A percentile compares a stretch with the other conserved stretches of the same genome.
phyloP scores from a whole-genome alignment of 2,797 vertebrate species.

The Danio albolineatus region DNA sequence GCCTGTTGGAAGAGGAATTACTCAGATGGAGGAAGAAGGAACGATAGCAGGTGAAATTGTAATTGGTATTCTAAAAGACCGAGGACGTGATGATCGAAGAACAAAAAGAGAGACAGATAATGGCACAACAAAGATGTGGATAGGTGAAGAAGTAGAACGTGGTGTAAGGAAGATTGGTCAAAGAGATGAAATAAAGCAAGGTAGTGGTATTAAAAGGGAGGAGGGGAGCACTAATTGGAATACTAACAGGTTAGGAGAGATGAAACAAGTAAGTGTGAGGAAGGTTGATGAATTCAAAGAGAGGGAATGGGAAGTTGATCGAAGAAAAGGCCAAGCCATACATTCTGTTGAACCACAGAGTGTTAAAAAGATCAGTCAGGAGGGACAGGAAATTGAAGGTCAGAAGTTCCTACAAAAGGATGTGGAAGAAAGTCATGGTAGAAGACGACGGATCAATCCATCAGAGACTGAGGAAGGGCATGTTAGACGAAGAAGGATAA shows the following conservation, averaged over 20 bases:
- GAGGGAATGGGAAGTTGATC: slow-evolving; percentile 24
- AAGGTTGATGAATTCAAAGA: slow-evolving; percentile 19
- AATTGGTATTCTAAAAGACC: slow-evolving; percentile 32
- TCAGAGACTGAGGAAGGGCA: slow-evolving; percentile 40
- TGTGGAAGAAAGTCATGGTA: slow-evolving; percentile 24
- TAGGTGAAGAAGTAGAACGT: background rate
- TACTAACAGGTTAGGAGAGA: background rate
- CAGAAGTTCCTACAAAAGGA: slow-evolving; percentile 32
- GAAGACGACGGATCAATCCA: slow-evolving; percentile 29
- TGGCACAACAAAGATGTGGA: slow-evolving; percentile 11
- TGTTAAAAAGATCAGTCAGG: slow-evolving; percentile 50
- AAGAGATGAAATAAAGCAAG: slow-evolving; percentile 15
- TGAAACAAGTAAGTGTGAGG: background rate
- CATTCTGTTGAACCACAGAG: slow-evolving; percentile 59
- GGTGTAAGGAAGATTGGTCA: slow-evolving; percentile 32
- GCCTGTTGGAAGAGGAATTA: slow-evolving; percentile 55
- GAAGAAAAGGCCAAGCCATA: slow-evolving; percentile 31
- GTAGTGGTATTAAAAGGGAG: slow-evolving; percentile 59
- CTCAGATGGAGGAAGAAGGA: slow-evolving; percentile 63
- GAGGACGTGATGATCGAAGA: slow-evolving; percentile 7
- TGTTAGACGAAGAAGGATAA: slow-evolving; percentile 42
- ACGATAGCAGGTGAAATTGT: slow-evolving; percentile 58
- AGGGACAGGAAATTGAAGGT: slow-evolving; percentile 3
- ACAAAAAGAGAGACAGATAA: slow-evolving; percentile 3
- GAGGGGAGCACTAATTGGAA: slow-evolving; percentile 1